Evolutionary conservation across 2,888 invertebrate species (phyloP), one percentile per base, ranked within the genome.

Genomic region (Thymelicus sylvestris): DNA sequence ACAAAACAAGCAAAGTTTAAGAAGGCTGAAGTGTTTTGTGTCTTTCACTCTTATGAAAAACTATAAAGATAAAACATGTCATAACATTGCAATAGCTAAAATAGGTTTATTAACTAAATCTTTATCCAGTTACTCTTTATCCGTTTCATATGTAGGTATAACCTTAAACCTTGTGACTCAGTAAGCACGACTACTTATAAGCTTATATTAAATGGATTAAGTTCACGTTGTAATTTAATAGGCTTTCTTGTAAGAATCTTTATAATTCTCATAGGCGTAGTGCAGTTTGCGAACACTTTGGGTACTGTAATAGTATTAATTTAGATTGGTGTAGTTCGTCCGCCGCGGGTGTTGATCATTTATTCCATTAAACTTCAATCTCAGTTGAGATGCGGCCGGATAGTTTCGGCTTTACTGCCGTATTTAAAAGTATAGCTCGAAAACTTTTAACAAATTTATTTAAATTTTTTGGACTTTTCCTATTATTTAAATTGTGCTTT

Each of bases 351-450:
- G 84, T 84, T 83, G 83, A 88, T 90, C 83, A 88, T 84, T 84
- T 89, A 90, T 91, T 91, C 91, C 86, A 91, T 91, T 89, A 90
- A 91, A 89, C 80, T 91, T 89, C 64, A 60, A 70, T 69, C 64
- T 59, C 69, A 15, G 44, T 24, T 59, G 63, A 64, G 69, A 64
- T 69, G 48, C 57, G 47, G 57, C 57, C 39, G 31, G 15, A 63
- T 8, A 63, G 62, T 68, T 63, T 47, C 13, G 24, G 12, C 6
- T 59, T 60, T 13, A 31, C 12, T 12, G 39, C 39, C 15, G 38
- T 47, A 57, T 66, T 66, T 57, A 15, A 57, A 66, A n/a, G 19
- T 41, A 12, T 3, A 8, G n/a, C 44, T 52, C n/a, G 15, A 19
- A 61, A 41, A 44, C 19, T 62, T 62, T 48, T 15, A 4, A 52